A percentile compares a stretch with the other conserved stretches of the same genome.
Evolutionary conservation across 2,797 vertebrate species (phyloP).

Genomic region (Myotis planiceps): DNA sequence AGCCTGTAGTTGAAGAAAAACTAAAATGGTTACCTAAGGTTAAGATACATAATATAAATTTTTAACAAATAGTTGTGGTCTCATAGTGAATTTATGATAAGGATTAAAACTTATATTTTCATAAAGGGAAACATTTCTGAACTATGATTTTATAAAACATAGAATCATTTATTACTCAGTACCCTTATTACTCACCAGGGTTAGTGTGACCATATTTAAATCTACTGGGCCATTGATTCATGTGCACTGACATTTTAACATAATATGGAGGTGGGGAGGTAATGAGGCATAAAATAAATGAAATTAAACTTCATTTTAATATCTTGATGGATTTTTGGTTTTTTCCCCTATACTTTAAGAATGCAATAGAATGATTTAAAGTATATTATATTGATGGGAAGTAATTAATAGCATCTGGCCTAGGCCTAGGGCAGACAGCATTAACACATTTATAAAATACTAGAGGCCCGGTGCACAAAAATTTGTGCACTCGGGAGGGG

Average conservation of each 20-base stretch:
- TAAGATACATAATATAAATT: slow-evolving; percentile 34
- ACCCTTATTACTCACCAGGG: not conserved
- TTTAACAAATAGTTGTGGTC: not conserved
- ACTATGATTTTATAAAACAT: not conserved
- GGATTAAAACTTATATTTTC: not conserved
- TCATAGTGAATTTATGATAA: slow-evolving; percentile 2
- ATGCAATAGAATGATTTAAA: not conserved
- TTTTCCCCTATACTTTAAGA: not conserved
- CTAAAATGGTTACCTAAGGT: not conserved
- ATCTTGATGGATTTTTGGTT: not conserved
- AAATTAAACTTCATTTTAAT: not conserved
- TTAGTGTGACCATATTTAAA: slow-evolving; percentile 21
- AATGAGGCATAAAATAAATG: slow-evolving; percentile 18
- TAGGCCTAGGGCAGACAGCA: not conserved
- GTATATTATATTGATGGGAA: not conserved
- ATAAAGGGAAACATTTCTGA: not conserved
- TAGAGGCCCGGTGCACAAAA: too few species aligned
- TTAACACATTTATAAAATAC: not conserved
- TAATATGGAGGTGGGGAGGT: not conserved
- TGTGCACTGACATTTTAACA: slow-evolving; percentile 4
- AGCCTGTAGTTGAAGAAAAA: not conserved
- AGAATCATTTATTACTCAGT: not conserved
- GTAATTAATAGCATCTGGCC: not conserved
- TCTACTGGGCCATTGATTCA: not conserved
- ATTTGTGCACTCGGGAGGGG: too few species aligned